These are phyloP conservation scores for Buphagus erythrorhynchus DNA, from an alignment of 2,797 vertebrate species.

Conservation along the genomic window DNA sequence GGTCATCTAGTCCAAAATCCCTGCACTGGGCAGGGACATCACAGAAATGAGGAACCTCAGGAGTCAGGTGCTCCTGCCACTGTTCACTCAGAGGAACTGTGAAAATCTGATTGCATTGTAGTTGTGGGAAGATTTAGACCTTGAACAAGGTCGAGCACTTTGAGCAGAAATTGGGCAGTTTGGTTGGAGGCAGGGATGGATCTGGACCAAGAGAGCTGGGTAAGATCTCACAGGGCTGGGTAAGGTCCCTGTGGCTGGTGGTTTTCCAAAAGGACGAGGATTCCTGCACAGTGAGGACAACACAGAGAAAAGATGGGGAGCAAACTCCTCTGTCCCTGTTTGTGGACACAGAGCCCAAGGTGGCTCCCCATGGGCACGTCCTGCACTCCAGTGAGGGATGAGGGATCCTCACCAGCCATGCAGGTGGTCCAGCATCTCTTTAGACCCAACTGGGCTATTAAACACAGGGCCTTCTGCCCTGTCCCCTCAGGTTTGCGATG, in stretches of 20 bases:
- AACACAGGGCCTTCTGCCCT: background rate
- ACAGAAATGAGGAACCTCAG: background rate
- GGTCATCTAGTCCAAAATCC: background rate
- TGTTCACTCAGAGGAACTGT: background rate
- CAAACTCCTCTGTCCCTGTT: background rate
- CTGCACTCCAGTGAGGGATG: rapidly evolving
- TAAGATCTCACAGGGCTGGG: background rate
- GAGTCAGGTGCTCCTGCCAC: background rate
- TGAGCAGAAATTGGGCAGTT: background rate
- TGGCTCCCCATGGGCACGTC: rapidly evolving
- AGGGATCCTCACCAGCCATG: background rate
- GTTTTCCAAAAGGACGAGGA: background rate
- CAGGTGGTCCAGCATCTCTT: background rate
- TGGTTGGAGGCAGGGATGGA: background rate
- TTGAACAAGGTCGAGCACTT: background rate
- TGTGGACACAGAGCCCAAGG: too few species aligned
- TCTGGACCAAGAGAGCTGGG: background rate
- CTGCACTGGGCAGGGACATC: background rate
- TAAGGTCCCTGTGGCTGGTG: background rate
- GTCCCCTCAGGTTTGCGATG: background rate
- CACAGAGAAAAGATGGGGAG: background rate
- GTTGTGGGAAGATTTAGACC: background rate
- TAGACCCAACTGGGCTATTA: background rate
- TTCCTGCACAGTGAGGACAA: background rate
- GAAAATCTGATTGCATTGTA: background rate